Base-by-base conservation (phyloP, 2,113 vertebrate species). In the Varanus salvator region DNA sequence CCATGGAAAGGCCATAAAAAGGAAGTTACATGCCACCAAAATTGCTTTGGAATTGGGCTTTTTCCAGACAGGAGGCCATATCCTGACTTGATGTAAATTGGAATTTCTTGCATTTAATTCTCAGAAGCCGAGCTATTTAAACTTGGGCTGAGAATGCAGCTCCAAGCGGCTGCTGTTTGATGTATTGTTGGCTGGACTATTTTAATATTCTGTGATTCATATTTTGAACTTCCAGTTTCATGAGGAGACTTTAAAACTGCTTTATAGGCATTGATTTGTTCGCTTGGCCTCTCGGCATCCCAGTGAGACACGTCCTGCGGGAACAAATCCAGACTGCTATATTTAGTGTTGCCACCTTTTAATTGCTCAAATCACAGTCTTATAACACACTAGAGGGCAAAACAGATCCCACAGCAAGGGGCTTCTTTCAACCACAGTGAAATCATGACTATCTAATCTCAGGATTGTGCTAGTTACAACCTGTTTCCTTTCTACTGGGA, bases 121-220 rank as follows among this genome's bases (percentile, higher is more conserved):
- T 76, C 69, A 2, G 44, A 48, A 54, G 78, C 78, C 19, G 3
- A 64, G 15, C 29, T 44, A 31, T 29, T 66, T 80, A n/a, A 80
- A 52, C 66, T 71, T 31, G 44, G 11, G 19, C 15, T 17, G 34
- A 72, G 84, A 8, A 1, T 34, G 12, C 25, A 2, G n/a, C 48
- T 80, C 34, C 8, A 50, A 71, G 75, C 4, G 21, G 44, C 29
- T 75, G 69, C 71, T 1, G 57, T 81, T 87, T 90, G 69, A 52
- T 52, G 31, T 54, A 82, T 54, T 68, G 38, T 44, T 72, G 48
- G 72, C 74, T 77, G 19, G 80, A 77, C 72, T 57, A 17, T 84
- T 84, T 87, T 91, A 84, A 78, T 44, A 11, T 78, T 78, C 21
- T 21, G 14, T 71, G 80, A 60, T 91, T 84, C 80, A 57, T 84